These are phyloP conservation scores for Procapra przewalskii DNA, from an alignment of 2,113 vertebrate species.

Conservation along the genomic window DNA sequence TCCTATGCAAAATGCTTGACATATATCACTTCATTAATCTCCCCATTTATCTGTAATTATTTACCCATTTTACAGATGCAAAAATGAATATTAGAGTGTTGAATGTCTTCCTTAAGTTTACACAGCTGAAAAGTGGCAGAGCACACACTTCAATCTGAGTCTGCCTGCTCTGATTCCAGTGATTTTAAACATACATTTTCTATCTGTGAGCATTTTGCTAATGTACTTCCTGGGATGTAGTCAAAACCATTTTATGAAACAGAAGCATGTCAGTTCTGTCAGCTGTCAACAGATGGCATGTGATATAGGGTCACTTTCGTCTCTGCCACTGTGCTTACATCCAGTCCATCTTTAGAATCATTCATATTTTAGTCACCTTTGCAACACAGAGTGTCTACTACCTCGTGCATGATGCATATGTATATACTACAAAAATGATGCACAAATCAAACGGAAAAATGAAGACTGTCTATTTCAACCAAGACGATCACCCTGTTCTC, in stretches of 20 bases:
- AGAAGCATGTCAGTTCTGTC: not conserved
- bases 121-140: not conserved
- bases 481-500: not conserved
- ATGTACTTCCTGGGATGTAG: not conserved
- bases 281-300: not conserved
- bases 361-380: not conserved
- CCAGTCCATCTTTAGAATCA: not conserved
- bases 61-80: not conserved
- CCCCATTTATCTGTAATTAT: not conserved
- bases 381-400: not conserved
- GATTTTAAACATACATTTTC: not conserved
- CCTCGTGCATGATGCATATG: not conserved
- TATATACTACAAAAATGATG: not conserved
- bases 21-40: not conserved
- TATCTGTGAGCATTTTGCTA: not conserved
- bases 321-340: not conserved
- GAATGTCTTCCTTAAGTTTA: not conserved
- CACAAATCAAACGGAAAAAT: not conserved
- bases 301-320: not conserved
- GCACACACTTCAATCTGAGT: not conserved
- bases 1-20: not conserved
- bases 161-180: not conserved
- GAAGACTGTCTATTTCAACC: not conserved
- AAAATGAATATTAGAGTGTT: not conserved
- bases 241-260: not conserved